These are phyloP conservation scores for Spilosoma lubricipeda DNA, from an alignment of 2,888 invertebrate genomes.

Conservation along the genomic window DNA sequence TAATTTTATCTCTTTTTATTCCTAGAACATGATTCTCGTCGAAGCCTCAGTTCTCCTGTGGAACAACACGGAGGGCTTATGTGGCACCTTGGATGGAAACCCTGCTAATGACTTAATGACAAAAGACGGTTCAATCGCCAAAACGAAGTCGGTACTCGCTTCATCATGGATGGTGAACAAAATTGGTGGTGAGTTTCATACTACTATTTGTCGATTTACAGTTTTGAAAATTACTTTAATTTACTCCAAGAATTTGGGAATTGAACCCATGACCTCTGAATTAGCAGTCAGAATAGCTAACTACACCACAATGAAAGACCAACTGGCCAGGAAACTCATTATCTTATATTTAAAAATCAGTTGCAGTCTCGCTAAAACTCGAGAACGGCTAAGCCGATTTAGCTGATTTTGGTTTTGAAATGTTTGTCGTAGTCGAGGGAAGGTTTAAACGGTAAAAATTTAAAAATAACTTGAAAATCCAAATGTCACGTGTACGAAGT, in stretches of 20 bases:
- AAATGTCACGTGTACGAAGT: too few relatives aligned
- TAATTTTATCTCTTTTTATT: constrained; percentile 20
- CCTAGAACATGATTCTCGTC: constrained; percentile 88
- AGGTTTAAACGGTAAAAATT: too few relatives aligned
- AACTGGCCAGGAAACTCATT: not conserved
- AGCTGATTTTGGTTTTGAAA: too few relatives aligned
- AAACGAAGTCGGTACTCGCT: constrained; percentile 82
- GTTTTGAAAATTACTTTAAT: not conserved
- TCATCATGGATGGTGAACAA: constrained; percentile 87
- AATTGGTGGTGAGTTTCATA: constrained; percentile 75
- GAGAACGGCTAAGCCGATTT: too few relatives aligned
- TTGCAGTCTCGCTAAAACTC: too few relatives aligned
- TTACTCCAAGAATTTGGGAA: too few relatives aligned
- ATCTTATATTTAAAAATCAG: too few relatives aligned
- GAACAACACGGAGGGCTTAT: constrained; percentile 93
- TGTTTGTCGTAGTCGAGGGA: too few relatives aligned
- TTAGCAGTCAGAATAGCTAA: not conserved
- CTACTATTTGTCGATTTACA: not conserved
- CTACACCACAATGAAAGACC: not conserved
- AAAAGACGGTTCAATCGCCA: constrained; percentile 84
- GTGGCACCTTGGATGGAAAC: constrained; percentile 92
- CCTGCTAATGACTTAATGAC: constrained; percentile 89
- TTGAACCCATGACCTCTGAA: too few relatives aligned
- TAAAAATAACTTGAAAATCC: too few relatives aligned
- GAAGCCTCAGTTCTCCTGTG: constrained; percentile 90